phyloP scores from a whole-genome alignment of 2,113 vertebrate species.

The Alectura lathami region DNA sequence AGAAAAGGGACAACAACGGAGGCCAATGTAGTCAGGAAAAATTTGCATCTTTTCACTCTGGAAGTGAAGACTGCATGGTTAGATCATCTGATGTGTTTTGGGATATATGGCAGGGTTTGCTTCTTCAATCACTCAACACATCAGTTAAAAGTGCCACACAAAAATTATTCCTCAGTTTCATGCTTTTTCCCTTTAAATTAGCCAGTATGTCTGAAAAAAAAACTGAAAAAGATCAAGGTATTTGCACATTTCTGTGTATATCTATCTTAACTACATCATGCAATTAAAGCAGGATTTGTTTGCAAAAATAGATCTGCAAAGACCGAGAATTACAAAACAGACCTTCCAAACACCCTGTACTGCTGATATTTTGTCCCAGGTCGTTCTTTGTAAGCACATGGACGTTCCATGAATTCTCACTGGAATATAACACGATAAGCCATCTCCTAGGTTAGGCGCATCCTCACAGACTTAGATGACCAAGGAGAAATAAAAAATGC shows the following conservation, averaged over 20 bases:
- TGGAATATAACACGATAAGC: background rate
- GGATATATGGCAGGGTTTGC: background rate
- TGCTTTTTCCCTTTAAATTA: background rate
- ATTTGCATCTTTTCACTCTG: background rate
- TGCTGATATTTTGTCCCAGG: background rate
- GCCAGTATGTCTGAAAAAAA: background rate
- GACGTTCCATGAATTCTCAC: background rate
- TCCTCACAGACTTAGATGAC: background rate
- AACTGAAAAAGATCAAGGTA: background rate
- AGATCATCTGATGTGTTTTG: background rate
- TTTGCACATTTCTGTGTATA: background rate
- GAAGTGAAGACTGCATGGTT: background rate
- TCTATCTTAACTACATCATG: background rate
- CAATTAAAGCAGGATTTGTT: background rate
- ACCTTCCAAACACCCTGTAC: background rate
- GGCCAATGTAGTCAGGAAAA: background rate
- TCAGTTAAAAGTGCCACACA: background rate
- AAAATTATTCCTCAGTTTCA: background rate
- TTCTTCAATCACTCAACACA: background rate
- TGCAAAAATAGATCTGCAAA: background rate
- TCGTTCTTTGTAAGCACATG: background rate
- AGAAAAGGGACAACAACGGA: background rate
- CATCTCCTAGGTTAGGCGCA: background rate
- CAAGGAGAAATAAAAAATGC: background rate
- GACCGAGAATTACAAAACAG: background rate